Conservation (phyloP, 2,113 vertebrate genomes). For the Tetrax tetrax region DNA sequence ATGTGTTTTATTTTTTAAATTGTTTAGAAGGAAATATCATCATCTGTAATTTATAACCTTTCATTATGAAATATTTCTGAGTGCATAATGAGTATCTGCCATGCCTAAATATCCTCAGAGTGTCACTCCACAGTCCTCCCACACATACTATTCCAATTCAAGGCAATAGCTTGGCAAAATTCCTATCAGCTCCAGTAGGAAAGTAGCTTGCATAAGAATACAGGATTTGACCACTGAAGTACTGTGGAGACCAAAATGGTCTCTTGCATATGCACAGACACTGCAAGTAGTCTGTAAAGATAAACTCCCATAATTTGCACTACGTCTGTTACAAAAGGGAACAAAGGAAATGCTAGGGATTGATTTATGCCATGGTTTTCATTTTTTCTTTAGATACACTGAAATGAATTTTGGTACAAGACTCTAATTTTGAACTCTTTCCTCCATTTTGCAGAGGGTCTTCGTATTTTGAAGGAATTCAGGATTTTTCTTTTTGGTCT, state of each 20-base stretch:
- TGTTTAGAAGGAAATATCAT: not conserved
- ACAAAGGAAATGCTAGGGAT: not conserved
- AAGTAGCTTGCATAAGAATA: not conserved
- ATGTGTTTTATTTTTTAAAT: not conserved
- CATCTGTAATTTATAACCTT: conserved; percentile 19
- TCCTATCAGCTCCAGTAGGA: not conserved
- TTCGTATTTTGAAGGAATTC: not conserved
- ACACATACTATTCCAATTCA: conserved; percentile 4
- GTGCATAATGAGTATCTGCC: conserved; percentile 28
- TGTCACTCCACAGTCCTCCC: conserved; percentile 43
- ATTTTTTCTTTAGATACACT: not conserved
- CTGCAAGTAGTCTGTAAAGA: not conserved
- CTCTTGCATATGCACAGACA: not conserved
- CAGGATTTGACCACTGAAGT: not conserved
- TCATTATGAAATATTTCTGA: conserved; percentile 46
- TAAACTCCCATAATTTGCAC: not conserved
- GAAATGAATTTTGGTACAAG: not conserved
- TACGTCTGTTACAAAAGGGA: not conserved
- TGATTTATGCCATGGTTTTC: not conserved
- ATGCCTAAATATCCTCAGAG: conserved; percentile 2
- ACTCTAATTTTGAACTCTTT: not conserved
- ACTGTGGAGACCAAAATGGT: not conserved
- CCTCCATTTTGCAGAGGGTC: not conserved
- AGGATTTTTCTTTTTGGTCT: not conserved
- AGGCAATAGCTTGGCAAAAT: conserved; percentile 6